Evolutionary conservation across 2,888 invertebrate genomes (phyloP), one percentile per base, ranked within the genome.

Genomic region (Taphrorychus bicolor): DNA sequence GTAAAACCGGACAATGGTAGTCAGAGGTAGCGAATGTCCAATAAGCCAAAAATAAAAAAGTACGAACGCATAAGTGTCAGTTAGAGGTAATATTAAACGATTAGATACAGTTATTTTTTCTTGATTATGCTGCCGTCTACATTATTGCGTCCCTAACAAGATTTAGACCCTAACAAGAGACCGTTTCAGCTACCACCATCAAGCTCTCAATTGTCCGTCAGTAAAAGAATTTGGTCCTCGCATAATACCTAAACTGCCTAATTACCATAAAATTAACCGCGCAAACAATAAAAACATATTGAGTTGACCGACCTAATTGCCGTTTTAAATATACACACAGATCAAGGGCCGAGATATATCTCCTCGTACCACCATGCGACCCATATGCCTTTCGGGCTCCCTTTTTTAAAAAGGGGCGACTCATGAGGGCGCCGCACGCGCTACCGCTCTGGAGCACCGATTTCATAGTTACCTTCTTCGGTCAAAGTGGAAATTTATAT

Each of bases 351-450:
- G 40, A 59, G 66, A 66, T 66, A 65, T 59, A 53, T 48, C 59
- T 49, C 48, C 60, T 66, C 60, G 51, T 60, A 66, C 66, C 66
- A 66, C 57, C 61, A 66, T 66, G 56, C 42, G 24, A 40, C 42
- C 48, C 66, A 66, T 66, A 66, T 66, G 66, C 48, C 53, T 5
- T 59, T 59, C 59, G 40, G 53, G 17, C 24, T 56, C 65, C 42
- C 59, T 52, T 45, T 66, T 60, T 66, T 48, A 22, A 14, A 40
- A 40, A 40, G 49, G 66, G 66, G 52, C 53, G 21, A 49, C 49
- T 52, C 57, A 66, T 66, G 61, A 24, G 66, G 66, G 66, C 59
- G 53, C 45, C 57, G 61, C 66, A 66, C 66, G 66, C 66, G 66
- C 51, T 21, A n/a, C n/a, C n/a, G n/a, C n/a, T 32, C 16, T 7